These are phyloP conservation scores for Malthinus seriepunctatus DNA, from an alignment of 2,888 invertebrate genomes.

Conservation along the genomic window DNA sequence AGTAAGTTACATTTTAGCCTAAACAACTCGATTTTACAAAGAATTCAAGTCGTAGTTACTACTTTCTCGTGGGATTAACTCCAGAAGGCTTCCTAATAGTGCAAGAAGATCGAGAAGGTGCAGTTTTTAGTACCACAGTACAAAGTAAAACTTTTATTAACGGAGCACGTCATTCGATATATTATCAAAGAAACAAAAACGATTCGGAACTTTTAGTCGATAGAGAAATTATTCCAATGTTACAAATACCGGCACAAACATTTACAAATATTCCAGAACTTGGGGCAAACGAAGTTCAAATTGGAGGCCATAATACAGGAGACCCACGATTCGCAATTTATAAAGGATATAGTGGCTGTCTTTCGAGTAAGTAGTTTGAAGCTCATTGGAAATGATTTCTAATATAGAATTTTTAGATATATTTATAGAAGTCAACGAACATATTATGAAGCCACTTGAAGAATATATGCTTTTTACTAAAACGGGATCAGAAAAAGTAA, in stretches of 20 bases:
- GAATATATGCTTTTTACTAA: constrained; percentile 92
- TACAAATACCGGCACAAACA: constrained; percentile 69
- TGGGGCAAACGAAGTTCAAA: constrained; percentile 81
- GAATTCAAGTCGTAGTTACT: constrained; percentile 72
- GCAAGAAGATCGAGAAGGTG: constrained; percentile 82
- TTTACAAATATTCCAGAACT: constrained; percentile 69
- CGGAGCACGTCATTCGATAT: constrained; percentile 78
- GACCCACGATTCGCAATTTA: constrained; percentile 81
- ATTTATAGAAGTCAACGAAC: constrained; percentile 80
- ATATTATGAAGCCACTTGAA: constrained; percentile 88
- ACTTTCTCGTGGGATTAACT: constrained; percentile 79
- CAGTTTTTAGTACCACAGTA: constrained; percentile 72
- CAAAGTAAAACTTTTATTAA: constrained; percentile 81
- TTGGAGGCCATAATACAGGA: constrained; percentile 84
- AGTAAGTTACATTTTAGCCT: constrained; percentile 56
- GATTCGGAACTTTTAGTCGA: constrained; percentile 76
- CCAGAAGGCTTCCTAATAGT: constrained; percentile 82
- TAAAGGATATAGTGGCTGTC: constrained; percentile 86
- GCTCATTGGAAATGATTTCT: neutral
- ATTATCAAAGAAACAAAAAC: constrained; percentile 69
- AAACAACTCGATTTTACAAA: neutral
- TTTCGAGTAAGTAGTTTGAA: constrained; percentile 74
- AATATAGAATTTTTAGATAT: constrained; percentile 65
- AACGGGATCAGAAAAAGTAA: constrained; percentile 79
- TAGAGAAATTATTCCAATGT: constrained; percentile 71